Evolutionary conservation across 2,888 invertebrate species (phyloP).

Genomic region (Ectropis crepuscularia): DNA sequence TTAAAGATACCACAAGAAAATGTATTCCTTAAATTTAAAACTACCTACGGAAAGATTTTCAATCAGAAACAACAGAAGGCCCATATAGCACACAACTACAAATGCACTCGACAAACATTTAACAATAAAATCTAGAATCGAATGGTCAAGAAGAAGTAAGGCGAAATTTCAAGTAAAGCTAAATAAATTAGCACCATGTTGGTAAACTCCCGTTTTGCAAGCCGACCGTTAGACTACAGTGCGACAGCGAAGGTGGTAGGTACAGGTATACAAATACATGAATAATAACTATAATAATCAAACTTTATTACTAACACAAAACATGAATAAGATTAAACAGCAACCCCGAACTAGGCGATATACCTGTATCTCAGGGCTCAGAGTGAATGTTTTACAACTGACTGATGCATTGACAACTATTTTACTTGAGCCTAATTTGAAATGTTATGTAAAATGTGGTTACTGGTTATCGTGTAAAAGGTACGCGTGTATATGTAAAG

Average conservation of each 20-base stretch:
- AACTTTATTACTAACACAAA: no score
- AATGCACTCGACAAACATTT: background rate
- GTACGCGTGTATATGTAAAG: no score
- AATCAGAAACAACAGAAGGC: background rate
- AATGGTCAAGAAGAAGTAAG: background rate
- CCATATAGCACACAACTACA: background rate
- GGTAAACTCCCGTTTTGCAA: slow-evolving; percentile 10
- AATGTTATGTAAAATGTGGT: no score
- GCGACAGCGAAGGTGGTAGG: slow-evolving; percentile 1
- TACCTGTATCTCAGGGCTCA: no score
- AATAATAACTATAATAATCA: no score
- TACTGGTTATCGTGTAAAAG: no score
- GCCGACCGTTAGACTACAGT: background rate
- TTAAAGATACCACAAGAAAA: background rate
- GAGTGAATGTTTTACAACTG: no score
- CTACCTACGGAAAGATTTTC: background rate
- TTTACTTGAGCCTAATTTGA: no score
- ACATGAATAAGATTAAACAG: no score
- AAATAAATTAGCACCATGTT: slow-evolving; percentile 16
- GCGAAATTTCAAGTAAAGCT: slow-evolving; percentile 7
- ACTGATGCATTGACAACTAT: no score
- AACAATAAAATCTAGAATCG: slow-evolving; percentile 3
- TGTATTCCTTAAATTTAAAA: background rate
- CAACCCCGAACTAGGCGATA: no score
- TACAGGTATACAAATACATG: no score